These are phyloP conservation scores for Strigamia transsilvanica DNA, from an alignment of 2,888 invertebrate species.

Conservation along the genomic window DNA sequence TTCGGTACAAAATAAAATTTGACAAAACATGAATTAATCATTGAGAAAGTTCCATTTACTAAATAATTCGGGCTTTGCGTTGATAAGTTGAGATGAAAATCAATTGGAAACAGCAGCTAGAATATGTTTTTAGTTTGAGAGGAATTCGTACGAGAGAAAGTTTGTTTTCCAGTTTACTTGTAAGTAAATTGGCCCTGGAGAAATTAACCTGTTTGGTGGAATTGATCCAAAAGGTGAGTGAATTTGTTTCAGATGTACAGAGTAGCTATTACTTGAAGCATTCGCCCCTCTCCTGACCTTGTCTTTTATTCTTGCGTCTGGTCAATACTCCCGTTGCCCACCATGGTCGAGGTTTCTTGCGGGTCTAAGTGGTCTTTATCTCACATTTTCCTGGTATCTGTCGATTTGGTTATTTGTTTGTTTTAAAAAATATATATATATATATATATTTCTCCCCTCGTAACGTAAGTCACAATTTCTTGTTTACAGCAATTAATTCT, in stretches of 20 bases:
- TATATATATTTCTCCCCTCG: background rate
- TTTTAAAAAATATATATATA: background rate
- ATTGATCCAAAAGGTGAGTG: slow-evolving; percentile 48
- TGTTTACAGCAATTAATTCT: background rate
- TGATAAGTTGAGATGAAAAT: no score
- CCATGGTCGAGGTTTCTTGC: slow-evolving; percentile 45
- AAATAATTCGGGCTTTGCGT: no score
- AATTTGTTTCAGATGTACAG: slow-evolving; percentile 41
- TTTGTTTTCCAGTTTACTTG: background rate
- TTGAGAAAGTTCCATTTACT: no score
- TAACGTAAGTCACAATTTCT: background rate
- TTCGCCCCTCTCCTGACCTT: slow-evolving; percentile 33
- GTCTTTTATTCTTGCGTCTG: slow-evolving; percentile 44
- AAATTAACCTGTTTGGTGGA: slow-evolving; percentile 33
- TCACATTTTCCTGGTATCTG: slow-evolving; percentile 46
- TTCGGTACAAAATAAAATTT: no score
- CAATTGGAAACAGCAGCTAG: no score
- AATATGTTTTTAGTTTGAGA: no score
- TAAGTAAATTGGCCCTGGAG: slow-evolving; percentile 25
- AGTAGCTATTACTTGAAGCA: slow-evolving; percentile 39
- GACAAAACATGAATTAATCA: no score
- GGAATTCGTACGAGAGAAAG: background rate
- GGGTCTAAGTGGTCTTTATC: slow-evolving; percentile 43
- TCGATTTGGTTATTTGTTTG: slow-evolving; percentile 28
- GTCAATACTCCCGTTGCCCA: slow-evolving; percentile 46